Percentiles rank a stretch among this genome's conserved stretches.
Evolutionary conservation across 2,888 invertebrate species (phyloP).

Genomic region (Cataglyphis rosenhaueri): DNA sequence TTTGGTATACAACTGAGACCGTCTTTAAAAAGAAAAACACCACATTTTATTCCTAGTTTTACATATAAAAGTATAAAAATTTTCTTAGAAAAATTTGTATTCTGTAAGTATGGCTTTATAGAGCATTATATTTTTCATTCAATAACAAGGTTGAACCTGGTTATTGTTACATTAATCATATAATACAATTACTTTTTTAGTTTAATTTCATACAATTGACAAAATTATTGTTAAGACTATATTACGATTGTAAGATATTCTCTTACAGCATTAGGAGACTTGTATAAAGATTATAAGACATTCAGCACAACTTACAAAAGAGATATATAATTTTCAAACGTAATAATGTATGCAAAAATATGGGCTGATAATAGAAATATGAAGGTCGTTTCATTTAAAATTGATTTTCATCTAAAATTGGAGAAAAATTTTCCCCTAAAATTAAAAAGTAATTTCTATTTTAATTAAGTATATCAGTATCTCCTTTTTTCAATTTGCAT

Average conservation of each 20-base stretch:
- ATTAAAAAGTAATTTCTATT: conserved; percentile 4
- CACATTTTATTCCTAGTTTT: conserved; percentile 20
- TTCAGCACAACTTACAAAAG: conserved; percentile 2
- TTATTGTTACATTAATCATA: conserved; percentile 3
- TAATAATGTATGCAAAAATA: background rate
- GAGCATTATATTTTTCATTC: background rate
- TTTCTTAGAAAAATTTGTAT: conserved; percentile 10
- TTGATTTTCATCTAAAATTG: background rate
- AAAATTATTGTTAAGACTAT: conserved; percentile 1
- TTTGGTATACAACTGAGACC: conserved; percentile 39
- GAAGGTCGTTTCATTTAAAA: background rate
- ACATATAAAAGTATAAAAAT: conserved; percentile 8
- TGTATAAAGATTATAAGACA: conserved; percentile 2
- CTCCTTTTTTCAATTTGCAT: background rate
- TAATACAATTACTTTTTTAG: background rate
- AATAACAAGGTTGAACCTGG: background rate
- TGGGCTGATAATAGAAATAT: background rate
- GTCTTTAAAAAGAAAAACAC: background rate
- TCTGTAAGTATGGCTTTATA: background rate
- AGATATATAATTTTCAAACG: background rate
- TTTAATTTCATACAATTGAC: conserved; percentile 10
- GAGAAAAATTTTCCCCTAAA: background rate
- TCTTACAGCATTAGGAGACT: conserved; percentile 4
- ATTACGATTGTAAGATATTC: background rate
- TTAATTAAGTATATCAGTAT: background rate